Percentiles rank a stretch among this genome's conserved stretches.
phyloP scores from a whole-genome alignment of 37 sponge, comb jelly and placozoan genomes.

The Beroe ovata region DNA sequence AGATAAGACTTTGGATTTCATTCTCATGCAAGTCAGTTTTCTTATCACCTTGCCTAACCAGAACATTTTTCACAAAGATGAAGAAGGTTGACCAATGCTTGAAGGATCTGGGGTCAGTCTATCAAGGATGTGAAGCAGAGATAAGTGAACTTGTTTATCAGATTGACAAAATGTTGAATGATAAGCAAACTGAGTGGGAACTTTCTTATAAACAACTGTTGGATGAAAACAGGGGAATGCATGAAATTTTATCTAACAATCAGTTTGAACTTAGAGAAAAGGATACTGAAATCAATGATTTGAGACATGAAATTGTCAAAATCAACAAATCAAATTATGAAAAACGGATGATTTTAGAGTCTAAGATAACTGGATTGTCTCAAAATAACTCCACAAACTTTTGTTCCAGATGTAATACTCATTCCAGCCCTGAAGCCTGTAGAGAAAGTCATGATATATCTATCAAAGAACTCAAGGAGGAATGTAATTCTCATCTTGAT shows the following conservation, averaged over 20 bases:
- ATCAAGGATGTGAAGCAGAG: constrained; percentile 63
- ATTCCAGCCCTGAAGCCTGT: neutral
- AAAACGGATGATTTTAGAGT: constrained; percentile 12
- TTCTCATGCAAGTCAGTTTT: too few species aligned
- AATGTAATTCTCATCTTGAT: constrained; percentile 18
- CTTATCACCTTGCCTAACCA: too few species aligned
- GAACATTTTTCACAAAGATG: too few species aligned
- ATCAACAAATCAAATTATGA: constrained; percentile 66
- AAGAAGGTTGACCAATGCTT: constrained; percentile 27
- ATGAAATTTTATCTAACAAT: neutral
- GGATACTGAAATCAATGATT: constrained; percentile 31
- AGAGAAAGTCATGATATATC: neutral
- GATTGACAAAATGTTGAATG: constrained; percentile 24
- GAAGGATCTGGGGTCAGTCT: neutral
- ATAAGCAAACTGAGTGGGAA: constrained; percentile 45
- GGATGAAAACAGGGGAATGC: neutral
- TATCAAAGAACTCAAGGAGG: constrained; percentile 13
- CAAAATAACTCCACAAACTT: neutral
- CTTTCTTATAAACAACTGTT: constrained; percentile 16
- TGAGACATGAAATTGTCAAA: neutral
- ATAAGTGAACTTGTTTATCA: constrained; percentile 66
- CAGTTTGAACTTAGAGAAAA: neutral
- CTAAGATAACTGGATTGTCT: constrained; percentile 33
- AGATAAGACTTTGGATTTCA: too few species aligned
- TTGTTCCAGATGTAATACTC: neutral